phyloP scores from a whole-genome alignment of 2,797 vertebrate genomes.

The Ciconia nigra region DNA sequence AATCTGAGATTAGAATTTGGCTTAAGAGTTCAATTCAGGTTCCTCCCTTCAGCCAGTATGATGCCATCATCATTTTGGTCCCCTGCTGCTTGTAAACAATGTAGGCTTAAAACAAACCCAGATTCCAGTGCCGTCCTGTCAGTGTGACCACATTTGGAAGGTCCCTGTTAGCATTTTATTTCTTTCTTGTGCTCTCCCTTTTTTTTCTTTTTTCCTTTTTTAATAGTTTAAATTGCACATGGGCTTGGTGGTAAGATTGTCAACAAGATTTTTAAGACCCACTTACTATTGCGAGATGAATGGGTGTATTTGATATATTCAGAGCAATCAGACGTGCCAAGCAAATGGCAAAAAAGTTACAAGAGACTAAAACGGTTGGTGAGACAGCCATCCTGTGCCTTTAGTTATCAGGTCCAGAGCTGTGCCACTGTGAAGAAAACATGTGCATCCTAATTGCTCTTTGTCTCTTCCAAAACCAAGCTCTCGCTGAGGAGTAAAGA shows the following conservation, averaged over 20 bases:
- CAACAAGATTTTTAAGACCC: conserved; percentile 10
- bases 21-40: conserved; percentile 44
- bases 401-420: background rate
- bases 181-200: background rate
- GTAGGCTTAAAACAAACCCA: conserved; percentile 39
- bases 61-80: conserved; percentile 45
- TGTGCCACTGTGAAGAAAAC: background rate
- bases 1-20: conserved; percentile 48
- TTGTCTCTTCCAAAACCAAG: background rate
- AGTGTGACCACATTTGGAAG: conserved; percentile 16
- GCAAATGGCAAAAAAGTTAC: background rate
- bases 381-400: background rate
- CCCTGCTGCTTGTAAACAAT: conserved; percentile 56
- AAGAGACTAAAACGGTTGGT: background rate
- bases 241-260: conserved; percentile 1
- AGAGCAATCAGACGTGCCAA: background rate
- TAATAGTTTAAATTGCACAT: background rate
- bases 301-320: background rate
- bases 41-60: conserved; percentile 27
- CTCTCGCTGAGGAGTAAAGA: background rate
- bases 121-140: conserved; percentile 41
- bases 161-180: background rate
- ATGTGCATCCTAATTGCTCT: background rate
- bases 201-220: background rate
- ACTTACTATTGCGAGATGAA: background rate